Conservation (phyloP, 2,113 vertebrate genomes). For the Isichthys henryi region DNA sequence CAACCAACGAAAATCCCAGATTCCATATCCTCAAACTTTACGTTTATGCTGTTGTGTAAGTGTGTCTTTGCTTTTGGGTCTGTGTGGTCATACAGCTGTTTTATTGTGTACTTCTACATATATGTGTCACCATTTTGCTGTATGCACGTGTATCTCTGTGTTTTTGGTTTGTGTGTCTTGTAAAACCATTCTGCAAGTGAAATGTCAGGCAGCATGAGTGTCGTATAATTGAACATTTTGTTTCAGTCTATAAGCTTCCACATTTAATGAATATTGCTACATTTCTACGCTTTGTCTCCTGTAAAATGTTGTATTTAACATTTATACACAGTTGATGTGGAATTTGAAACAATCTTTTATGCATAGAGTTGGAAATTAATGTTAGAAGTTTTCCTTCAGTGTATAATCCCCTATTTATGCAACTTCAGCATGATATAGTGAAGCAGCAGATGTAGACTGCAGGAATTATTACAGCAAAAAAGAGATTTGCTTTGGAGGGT, state of each 20-base stretch:
- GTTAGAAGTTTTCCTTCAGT: conserved; percentile 1
- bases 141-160: background rate
- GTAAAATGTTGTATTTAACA: background rate
- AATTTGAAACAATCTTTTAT: background rate
- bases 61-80: background rate
- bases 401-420: background rate
- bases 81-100: background rate
- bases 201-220: background rate
- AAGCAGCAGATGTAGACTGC: background rate
- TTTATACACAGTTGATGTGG: background rate
- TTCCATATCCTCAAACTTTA: background rate
- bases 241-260: background rate
- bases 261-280: background rate
- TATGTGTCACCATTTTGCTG: background rate
- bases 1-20: background rate
- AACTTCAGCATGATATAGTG: conserved; percentile 1
- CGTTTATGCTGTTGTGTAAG: background rate
- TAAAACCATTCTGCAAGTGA: background rate
- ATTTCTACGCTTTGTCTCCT: background rate
- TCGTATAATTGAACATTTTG: background rate
- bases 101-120: background rate
- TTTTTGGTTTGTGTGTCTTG: background rate
- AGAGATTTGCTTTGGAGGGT: conserved; percentile 14
- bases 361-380: background rate
- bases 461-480: conserved; percentile 9